Base-by-base conservation (phyloP, 2,888 invertebrate species). In the Drosophila hamatofila region DNA sequence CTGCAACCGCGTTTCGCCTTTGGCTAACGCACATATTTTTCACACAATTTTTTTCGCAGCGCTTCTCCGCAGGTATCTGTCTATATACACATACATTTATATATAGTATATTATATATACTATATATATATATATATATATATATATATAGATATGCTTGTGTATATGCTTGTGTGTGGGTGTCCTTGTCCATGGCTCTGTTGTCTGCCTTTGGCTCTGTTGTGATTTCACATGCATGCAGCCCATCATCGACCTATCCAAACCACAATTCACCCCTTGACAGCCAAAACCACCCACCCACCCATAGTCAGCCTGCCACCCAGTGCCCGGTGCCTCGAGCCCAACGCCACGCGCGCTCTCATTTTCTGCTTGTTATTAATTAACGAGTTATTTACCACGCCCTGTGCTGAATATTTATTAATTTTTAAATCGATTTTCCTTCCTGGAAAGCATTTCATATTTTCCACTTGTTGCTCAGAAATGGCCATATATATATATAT, bases 351-450 rank as follows among this genome's bases (percentile, higher is more conserved):
- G 83, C 68, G 76, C 83, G 81, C 81, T 71, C 73, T 70, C 87
- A 83, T 88, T 86, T 86, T 72, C 63, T 68, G 81, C 78, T 89
- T 89, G 87, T 87, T 89, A 89, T 84, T 87, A 89, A 84, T 84
- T 89, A 89, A 89, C 88, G 89, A 84, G 87, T 74, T 83, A 84
- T 89, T 89, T 84, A 78, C 79, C 78, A 76, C 84, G 70, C 79
- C 64, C 69, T 65, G 56, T 65, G 61, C 67, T 71, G 78, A 69
- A 88, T 88, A 87, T 89, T 84, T 87, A 89, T 84, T 88, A 52
- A 86, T 88, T 76, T 89, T 84, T 84, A 70, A 79, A 84, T 84
- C 84, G 89, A 84, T 84, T 88, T 89, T 74, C 14, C 23, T 46
- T 25, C 65, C 56, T 72, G 62, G 57, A 64, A 61, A 23, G 44